These are phyloP conservation scores for Gandaritis pyraliata DNA, from an alignment of 2,888 invertebrate genomes.

Conservation along the genomic window DNA sequence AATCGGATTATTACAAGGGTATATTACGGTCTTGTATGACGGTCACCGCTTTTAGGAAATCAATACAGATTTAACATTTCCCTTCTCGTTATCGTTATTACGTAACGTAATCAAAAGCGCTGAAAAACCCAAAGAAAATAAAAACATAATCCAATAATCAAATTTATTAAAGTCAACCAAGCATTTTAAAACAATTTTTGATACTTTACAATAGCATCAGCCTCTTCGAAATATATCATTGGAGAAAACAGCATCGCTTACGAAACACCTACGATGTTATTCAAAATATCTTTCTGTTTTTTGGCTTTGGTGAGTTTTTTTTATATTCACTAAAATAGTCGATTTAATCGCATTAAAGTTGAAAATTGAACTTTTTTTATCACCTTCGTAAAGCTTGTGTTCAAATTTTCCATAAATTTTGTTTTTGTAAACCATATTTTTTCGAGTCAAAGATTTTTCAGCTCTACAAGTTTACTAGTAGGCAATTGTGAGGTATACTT, in stretches of 20 bases:
- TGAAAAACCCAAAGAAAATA: neutral
- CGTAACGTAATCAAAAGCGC: neutral
- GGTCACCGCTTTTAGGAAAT: too few relatives aligned
- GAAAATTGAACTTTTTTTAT: too few relatives aligned
- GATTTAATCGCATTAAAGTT: too few relatives aligned
- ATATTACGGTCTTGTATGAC: too few relatives aligned
- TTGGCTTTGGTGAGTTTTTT: constrained; percentile 16
- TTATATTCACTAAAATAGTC: too few relatives aligned
- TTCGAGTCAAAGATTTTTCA: too few relatives aligned
- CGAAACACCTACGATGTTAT: constrained; percentile 18
- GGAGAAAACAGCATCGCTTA: constrained; percentile 1
- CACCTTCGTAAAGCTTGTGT: too few relatives aligned
- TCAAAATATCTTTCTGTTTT: constrained; percentile 13
- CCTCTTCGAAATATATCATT: constrained; percentile 9
- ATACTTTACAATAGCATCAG: neutral
- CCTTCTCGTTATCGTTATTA: neutral
- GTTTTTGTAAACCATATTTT: too few relatives aligned
- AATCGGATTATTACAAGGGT: too few relatives aligned
- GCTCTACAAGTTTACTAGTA: too few relatives aligned
- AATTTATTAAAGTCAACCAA: constrained; percentile 23
- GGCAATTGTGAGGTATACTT: too few relatives aligned
- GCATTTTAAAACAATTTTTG: constrained; percentile 21
- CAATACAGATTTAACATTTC: neutral
- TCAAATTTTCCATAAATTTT: too few relatives aligned
- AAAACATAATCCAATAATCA: constrained; percentile 26